These are phyloP conservation scores for Heliangelus exortis DNA, from an alignment of 2,797 vertebrate species.

Conservation along the genomic window DNA sequence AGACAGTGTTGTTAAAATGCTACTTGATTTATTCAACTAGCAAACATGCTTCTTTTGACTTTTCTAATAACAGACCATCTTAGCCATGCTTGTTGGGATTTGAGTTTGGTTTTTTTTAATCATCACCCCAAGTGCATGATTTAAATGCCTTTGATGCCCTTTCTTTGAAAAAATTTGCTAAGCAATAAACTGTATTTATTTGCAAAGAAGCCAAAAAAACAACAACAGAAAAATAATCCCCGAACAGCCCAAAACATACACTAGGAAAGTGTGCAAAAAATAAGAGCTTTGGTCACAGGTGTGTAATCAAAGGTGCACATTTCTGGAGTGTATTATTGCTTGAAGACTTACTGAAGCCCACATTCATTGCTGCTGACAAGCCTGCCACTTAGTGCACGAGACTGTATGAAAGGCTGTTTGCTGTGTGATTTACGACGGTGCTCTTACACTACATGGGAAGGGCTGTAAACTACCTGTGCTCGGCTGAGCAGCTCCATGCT, in stretches of 20 bases:
- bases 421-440: constrained; percentile 2
- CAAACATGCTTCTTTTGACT: constrained; percentile 41
- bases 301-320: not conserved
- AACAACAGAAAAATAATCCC: not conserved
- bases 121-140: constrained; percentile 15
- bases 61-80: constrained; percentile 43
- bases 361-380: constrained; percentile 58
- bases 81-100: constrained; percentile 6
- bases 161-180: constrained; percentile 40
- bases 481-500: constrained; percentile 2
- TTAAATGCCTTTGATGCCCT: constrained; percentile 37
- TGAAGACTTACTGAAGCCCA: constrained; percentile 33
- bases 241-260: not conserved
- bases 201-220: not conserved
- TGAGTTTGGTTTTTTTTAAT: constrained; percentile 26
- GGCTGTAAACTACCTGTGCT: constrained; percentile 45
- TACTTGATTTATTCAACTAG: constrained; percentile 53
- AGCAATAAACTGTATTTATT: constrained; percentile 30
- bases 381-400: not conserved
- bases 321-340: not conserved
- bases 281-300: not conserved
- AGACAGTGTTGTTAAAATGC: constrained; percentile 46
- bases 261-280: not conserved
- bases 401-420: not conserved
- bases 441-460: constrained; percentile 30